Evolutionary conservation across 1,140 invertebrate genomes (phyloP), one percentile per base, ranked within the genome.

Genomic region (Ctenoplectra terminalis): DNA sequence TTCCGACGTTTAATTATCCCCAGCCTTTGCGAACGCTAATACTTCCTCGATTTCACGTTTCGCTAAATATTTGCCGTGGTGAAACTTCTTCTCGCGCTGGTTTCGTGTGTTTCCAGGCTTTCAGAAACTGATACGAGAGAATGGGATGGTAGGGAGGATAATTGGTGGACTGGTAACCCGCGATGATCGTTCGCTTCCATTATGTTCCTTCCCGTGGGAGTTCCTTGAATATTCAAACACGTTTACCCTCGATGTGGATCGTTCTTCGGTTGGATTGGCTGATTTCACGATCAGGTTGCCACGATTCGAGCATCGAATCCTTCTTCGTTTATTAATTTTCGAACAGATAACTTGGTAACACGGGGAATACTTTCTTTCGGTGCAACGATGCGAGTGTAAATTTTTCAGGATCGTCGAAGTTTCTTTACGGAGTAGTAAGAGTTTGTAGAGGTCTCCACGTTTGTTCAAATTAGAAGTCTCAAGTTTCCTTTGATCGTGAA

Each of bases 1-100:
- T 86, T 86, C 54, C 46, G 34, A 29, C 70, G 43, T 63, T 87
- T 87, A 87, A 87, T 87, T 87, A 85, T 60, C 40, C 31, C 81
- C 26, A 29, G 26, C 5, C 29, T 46, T 48, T 50, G 23, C 37
- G 50, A 29, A 54, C 48, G 60, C 71, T 82, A 82, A 85, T 72
- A 48, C 81, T 69, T 82, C 74, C 67, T 61, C 79, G 76, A 79
- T 71, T 71, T 79, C 71, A 56, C 64, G 64, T 63, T 52, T 60
- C 43, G 79, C 56, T 64, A 75, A 67, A 67, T 56, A 73, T 61
- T 80, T 61, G 56, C 48, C n/a, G 31, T 66, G 26, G 48, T 15
- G 52, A 72, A 54, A 80, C 46, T 43, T 50, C 67, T 37, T 52
- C 50, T 23, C 3, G 20, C 20, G 54, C 2, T 5, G 29, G 34